Conservation (phyloP, 2,113 vertebrate species). For the Mola mola region DNA sequence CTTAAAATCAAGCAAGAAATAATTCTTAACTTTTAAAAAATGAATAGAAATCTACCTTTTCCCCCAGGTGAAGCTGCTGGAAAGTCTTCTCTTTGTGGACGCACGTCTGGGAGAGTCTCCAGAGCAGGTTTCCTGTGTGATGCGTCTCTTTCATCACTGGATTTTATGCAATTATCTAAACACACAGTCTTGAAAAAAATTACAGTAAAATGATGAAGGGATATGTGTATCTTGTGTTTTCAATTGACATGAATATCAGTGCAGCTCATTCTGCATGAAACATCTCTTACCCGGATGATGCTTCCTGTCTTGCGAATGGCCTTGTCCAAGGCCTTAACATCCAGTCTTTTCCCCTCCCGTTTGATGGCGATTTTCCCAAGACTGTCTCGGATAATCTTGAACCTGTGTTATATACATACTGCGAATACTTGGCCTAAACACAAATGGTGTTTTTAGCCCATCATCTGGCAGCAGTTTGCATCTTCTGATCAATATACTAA, state of each 20-base stretch:
- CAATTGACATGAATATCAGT: neutral
- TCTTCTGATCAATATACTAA: too few species aligned
- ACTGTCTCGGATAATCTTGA: slow-evolving; percentile 81
- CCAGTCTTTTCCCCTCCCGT: slow-evolving; percentile 42
- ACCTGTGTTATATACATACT: slow-evolving; percentile 69
- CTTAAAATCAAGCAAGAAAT: too few species aligned
- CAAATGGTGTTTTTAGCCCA: too few species aligned
- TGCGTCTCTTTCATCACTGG: slow-evolving; percentile 9
- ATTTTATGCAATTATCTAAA: slow-evolving; percentile 1
- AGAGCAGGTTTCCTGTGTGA: slow-evolving; percentile 76
- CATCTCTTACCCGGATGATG: slow-evolving; percentile 71
- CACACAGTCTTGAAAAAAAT: too few species aligned
- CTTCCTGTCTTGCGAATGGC: slow-evolving; percentile 77
- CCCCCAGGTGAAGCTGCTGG: slow-evolving; percentile 43
- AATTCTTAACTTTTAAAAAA: too few species aligned
- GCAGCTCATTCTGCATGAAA: neutral
- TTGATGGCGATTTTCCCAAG: slow-evolving; percentile 55
- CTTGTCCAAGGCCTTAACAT: slow-evolving; percentile 76
- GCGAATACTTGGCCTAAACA: neutral
- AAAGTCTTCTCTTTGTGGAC: slow-evolving; percentile 13
- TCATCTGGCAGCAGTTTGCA: too few species aligned
- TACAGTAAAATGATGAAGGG: too few species aligned
- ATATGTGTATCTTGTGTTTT: too few species aligned
- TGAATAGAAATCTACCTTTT: slow-evolving; percentile 80
- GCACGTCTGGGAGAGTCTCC: slow-evolving; percentile 65